A percentile compares a stretch with the other conserved stretches of the same genome.
Conservation (phyloP, 2,888 invertebrate species). For the Mechanitis mazaeus region DNA sequence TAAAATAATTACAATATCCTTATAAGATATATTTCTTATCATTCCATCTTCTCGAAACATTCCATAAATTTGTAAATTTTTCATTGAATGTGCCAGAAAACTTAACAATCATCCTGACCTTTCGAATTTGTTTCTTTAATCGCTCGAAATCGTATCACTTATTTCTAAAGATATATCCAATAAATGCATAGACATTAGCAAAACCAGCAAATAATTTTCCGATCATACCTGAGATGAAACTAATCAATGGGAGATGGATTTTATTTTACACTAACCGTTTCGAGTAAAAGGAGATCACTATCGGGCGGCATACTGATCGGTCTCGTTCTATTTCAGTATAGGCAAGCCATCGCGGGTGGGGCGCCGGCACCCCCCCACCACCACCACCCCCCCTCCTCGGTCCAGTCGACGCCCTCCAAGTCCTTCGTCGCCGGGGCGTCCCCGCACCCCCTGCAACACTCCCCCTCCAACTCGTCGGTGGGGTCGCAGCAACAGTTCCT, state of each 20-base stretch:
- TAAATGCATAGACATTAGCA: slow-evolving; percentile 47
- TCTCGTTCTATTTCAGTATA: slow-evolving; percentile 81
- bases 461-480: slow-evolving; percentile 70
- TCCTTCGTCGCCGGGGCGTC: slow-evolving; percentile 72
- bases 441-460: slow-evolving; percentile 60
- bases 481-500: slow-evolving; percentile 73
- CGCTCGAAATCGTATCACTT: too few species aligned
- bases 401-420: slow-evolving; percentile 80
- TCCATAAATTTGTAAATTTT: too few species aligned
- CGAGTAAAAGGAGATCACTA: background rate
- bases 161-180: too few species aligned
- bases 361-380: slow-evolving; percentile 67
- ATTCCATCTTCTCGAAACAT: too few species aligned
- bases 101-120: too few species aligned
- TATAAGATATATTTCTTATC: too few species aligned
- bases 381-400: slow-evolving; percentile 70
- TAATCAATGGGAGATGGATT: slow-evolving; percentile 65
- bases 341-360: slow-evolving; percentile 86
- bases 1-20: too few species aligned
- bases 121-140: too few species aligned
- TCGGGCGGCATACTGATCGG: slow-evolving; percentile 16
- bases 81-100: too few species aligned
- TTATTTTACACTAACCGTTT: slow-evolving; percentile 31
- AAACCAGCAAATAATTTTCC: slow-evolving; percentile 70
- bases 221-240: slow-evolving; percentile 62